phyloP scores from a whole-genome alignment of 2,888 invertebrate species.

The Nomada fucata region DNA sequence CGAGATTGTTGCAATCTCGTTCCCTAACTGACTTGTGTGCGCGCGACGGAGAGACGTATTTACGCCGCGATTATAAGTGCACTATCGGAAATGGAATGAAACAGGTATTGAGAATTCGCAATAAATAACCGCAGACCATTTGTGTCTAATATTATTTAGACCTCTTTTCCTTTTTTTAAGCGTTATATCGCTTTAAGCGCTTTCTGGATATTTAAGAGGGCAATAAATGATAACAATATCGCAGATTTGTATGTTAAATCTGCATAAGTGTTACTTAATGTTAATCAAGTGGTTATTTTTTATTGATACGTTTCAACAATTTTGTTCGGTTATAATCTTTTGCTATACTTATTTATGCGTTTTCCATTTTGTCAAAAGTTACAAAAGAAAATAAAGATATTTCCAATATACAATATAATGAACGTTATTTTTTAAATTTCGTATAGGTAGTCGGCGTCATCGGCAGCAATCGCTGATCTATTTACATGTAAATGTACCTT shows the following conservation, averaged over 20 bases:
- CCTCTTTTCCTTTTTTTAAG: not conserved
- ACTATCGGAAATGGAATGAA: not conserved
- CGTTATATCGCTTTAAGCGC: not conserved
- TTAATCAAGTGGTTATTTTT: not conserved
- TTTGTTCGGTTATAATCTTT: not conserved
- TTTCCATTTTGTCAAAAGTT: not conserved
- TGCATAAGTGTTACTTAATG: not conserved
- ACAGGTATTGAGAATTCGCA: slow-evolving; percentile 27
- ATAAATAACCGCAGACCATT: slow-evolving; percentile 17
- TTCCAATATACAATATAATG: not conserved
- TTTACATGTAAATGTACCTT: slow-evolving; percentile 2
- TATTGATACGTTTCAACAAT: not conserved
- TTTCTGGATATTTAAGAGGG: not conserved
- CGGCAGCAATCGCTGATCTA: not conserved
- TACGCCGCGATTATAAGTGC: slow-evolving; percentile 9
- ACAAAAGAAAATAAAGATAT: too few species aligned
- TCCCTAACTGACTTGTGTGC: not conserved
- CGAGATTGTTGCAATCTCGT: slow-evolving; percentile 19
- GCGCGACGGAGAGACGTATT: not conserved
- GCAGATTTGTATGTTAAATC: not conserved
- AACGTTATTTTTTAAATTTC: not conserved
- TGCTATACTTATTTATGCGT: not conserved
- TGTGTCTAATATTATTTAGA: slow-evolving; percentile 9
- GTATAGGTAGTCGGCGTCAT: not conserved
- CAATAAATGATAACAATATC: not conserved